Percentiles rank a stretch among this genome's conserved stretches.
Conservation (phyloP, 1,140 invertebrate genomes). For the Ptiloglossa arizonensis region DNA sequence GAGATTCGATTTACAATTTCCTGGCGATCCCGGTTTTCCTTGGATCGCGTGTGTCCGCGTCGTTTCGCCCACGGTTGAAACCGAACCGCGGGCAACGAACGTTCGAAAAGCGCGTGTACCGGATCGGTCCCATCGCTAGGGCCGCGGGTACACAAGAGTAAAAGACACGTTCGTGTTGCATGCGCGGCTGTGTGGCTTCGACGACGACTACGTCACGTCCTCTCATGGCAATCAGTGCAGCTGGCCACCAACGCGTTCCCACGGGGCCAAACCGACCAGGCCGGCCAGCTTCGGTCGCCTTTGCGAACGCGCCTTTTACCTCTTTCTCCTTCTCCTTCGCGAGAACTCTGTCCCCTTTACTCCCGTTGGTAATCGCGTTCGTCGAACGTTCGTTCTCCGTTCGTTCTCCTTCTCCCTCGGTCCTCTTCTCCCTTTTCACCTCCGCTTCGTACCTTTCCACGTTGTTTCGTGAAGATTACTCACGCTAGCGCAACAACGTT, state of each 20-base stretch:
- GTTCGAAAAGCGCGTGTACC: background rate
- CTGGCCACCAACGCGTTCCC: slow-evolving; percentile 81
- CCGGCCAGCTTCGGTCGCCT: slow-evolving; percentile 63
- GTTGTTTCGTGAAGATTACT: slow-evolving; percentile 57
- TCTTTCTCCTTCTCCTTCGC: slow-evolving; percentile 43
- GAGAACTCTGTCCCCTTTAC: no score
- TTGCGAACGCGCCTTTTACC: slow-evolving; percentile 65
- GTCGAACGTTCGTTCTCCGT: slow-evolving; percentile 2
- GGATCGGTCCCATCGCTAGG: slow-evolving; percentile 46
- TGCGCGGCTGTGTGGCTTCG: slow-evolving; percentile 45
- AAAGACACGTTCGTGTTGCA: slow-evolving; percentile 46
- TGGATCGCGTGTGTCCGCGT: no score
- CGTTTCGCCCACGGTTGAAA: no score
- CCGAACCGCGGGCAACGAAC: no score
- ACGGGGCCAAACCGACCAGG: slow-evolving; percentile 77
- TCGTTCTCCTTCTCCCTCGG: slow-evolving; percentile 2
- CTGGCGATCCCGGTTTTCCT: no score
- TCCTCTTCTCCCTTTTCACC: slow-evolving; percentile 39
- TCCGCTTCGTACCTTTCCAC: slow-evolving; percentile 54
- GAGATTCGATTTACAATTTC: no score
- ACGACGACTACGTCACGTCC: slow-evolving; percentile 72
- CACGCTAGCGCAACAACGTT: slow-evolving; percentile 43
- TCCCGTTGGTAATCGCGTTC: no score
- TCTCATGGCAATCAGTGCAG: slow-evolving; percentile 79
- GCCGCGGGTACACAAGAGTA: slow-evolving; percentile 36